Evolutionary conservation across 2,113 vertebrate genomes (phyloP).

Genomic region (Oncorhynchus clarkii): DNA sequence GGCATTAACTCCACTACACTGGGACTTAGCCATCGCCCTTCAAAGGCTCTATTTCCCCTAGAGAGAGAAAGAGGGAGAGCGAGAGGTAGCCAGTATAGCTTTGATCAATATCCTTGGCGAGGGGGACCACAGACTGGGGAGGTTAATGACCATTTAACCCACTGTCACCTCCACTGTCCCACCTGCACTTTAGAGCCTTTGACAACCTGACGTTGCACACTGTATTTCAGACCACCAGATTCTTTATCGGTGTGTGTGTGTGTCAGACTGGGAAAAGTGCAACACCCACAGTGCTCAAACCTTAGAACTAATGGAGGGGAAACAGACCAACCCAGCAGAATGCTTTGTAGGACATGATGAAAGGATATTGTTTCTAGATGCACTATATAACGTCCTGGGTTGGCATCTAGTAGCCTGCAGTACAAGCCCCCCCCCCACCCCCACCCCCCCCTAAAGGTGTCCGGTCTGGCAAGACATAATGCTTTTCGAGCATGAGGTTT

Average conservation of each 20-base stretch:
- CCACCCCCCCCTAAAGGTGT: neutral
- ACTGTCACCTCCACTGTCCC: slow-evolving; percentile 48
- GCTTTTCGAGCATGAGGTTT: neutral
- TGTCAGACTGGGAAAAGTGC: neutral
- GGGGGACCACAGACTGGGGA: slow-evolving; percentile 47
- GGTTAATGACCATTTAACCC: slow-evolving; percentile 71
- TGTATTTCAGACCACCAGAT: slow-evolving; percentile 35
- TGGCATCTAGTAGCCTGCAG: neutral
- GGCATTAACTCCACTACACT: slow-evolving; percentile 39
- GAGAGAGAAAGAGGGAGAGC: slow-evolving; percentile 6
- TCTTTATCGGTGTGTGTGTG: neutral
- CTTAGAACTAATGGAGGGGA: neutral
- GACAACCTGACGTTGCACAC: slow-evolving; percentile 47
- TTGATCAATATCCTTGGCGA: slow-evolving; percentile 61
- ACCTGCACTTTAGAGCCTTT: slow-evolving; percentile 46
- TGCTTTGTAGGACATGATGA: too few relatives aligned
- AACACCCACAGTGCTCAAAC: too few relatives aligned
- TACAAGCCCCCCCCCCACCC: neutral
- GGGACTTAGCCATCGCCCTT: slow-evolving; percentile 39
- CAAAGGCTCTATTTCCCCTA: slow-evolving; percentile 48
- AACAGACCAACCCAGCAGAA: neutral
- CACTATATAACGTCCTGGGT: too few relatives aligned
- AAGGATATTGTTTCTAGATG: too few relatives aligned
- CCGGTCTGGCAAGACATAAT: neutral
- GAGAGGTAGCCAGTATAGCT: slow-evolving; percentile 29